Evolutionary conservation across 1,140 invertebrate genomes (phyloP), one percentile per base, ranked within the genome.

Genomic region (Trichonephila clavata): DNA sequence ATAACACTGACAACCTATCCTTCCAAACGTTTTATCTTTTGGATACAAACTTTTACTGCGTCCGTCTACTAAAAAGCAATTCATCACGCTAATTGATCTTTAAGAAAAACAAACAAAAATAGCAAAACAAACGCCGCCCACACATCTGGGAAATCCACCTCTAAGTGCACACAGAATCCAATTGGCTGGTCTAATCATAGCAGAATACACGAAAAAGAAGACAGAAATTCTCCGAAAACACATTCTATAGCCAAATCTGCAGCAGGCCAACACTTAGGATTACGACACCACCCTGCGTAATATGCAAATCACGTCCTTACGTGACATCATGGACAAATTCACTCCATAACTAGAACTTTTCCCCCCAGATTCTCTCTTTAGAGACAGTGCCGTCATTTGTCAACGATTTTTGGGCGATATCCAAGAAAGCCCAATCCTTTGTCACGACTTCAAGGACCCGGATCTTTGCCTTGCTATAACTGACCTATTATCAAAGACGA

Each of bases 241-340:
- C 32, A 77, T 77, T 32, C 71, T 4, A 77, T 32, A 14, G 71
- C 71, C 71, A 77, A 77, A 77, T 77, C 18, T 16, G 16, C 32
- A 0, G 10, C 18, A 77, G 32, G 14, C 71, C 32, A 77, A 77
- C 71, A 77, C 71, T 77, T 16, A 77, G 18, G 16, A 77, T 77
- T 77, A 77, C 71, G 32, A 77, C 16, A 18, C 71, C 32, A 20
- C 24, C 71, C 71, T 32, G 32, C 81, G 8, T 32, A 39, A 27
- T 32, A 89, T 89, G 61, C 87, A 68, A 71, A 65, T 89, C 87
- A 89, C 87, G 87, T 89, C n/a, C 65, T 89, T 68, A 89, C 87
- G 87, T 77, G 87, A 89, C 65, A 89, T 68, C 87, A 68, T 16
- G 16, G 87, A 89, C 87, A 89, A 89, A 89, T 68, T 89, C 60